phyloP scores from a whole-genome alignment of 1,140 invertebrate species.

The Mya arenaria region DNA sequence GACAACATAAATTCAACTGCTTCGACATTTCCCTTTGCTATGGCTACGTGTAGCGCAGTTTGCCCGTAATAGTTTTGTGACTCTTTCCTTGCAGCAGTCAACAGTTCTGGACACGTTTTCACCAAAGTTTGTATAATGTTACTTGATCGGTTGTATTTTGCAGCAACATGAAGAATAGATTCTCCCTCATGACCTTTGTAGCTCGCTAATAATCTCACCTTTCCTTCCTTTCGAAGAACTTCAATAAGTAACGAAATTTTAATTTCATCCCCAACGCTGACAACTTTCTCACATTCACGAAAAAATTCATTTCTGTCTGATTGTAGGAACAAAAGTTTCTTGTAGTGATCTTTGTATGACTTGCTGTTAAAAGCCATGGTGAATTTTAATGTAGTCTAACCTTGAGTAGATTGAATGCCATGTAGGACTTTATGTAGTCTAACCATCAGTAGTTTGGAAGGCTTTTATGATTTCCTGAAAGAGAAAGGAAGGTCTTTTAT shows the following conservation, averaged over 20 bases:
- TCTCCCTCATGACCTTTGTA: conserved; percentile 44
- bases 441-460: too few species aligned
- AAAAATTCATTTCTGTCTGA: conserved; percentile 26
- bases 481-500: too few species aligned
- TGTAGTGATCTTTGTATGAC: conserved; percentile 39
- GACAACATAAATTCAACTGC: conserved; percentile 57
- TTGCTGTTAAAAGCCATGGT: conserved; percentile 10
- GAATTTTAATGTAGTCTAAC: not conserved
- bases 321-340: conserved; percentile 19
- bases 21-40: conserved; percentile 60
- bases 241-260: conserved; percentile 35
- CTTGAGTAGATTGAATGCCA: too few species aligned
- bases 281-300: conserved; percentile 15
- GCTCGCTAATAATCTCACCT: not conserved
- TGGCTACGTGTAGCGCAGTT: conserved; percentile 61
- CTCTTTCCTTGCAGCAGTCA: conserved; percentile 40
- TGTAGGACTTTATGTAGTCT: too few species aligned
- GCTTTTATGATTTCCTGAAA: too few species aligned
- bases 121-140: conserved; percentile 50
- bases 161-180: conserved; percentile 52
- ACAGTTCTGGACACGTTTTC: conserved; percentile 46
- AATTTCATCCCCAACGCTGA: conserved; percentile 19
- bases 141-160: conserved; percentile 48
- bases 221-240: conserved; percentile 28
- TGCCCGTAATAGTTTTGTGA: conserved; percentile 60